Evolutionary conservation across 2,797 vertebrate genomes (phyloP).

Genomic region (Hippocampus kuda): DNA sequence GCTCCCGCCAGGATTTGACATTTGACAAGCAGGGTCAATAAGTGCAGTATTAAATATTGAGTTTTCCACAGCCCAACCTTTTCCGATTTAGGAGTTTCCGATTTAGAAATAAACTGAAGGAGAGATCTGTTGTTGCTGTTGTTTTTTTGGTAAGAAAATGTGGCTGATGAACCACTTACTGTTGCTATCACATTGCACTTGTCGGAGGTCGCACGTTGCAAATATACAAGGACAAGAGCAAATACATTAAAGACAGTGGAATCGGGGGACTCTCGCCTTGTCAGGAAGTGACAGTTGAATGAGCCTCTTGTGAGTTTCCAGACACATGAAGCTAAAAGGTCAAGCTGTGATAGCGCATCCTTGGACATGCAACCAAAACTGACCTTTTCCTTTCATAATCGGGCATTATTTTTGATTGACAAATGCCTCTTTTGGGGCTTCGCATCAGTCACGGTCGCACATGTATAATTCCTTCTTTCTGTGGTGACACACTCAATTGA

Average conservation of each 20-base stretch:
- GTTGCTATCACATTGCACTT: neutral
- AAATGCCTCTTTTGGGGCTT: conserved; percentile 24
- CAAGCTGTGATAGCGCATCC: conserved; percentile 52
- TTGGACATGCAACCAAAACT: conserved; percentile 51
- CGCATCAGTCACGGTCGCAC: conserved; percentile 19
- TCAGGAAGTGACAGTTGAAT: conserved; percentile 56
- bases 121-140: no score
- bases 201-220: neutral
- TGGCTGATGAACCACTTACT: neutral
- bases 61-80: neutral
- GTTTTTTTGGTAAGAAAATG: no score
- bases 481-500: no score
- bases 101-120: neutral
- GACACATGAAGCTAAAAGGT: conserved; percentile 55
- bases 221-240: neutral
- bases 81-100: neutral
- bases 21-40: neutral
- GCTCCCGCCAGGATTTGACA: neutral
- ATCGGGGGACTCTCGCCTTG: neutral
- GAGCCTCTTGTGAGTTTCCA: conserved; percentile 42
- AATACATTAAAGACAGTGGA: neutral
- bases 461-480: conserved; percentile 41
- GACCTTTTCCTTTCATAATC: conserved; percentile 59
- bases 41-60: neutral
- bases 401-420: conserved; percentile 31